Evolutionary conservation across 2,888 invertebrate species (phyloP).

Genomic region (Boloria selene): DNA sequence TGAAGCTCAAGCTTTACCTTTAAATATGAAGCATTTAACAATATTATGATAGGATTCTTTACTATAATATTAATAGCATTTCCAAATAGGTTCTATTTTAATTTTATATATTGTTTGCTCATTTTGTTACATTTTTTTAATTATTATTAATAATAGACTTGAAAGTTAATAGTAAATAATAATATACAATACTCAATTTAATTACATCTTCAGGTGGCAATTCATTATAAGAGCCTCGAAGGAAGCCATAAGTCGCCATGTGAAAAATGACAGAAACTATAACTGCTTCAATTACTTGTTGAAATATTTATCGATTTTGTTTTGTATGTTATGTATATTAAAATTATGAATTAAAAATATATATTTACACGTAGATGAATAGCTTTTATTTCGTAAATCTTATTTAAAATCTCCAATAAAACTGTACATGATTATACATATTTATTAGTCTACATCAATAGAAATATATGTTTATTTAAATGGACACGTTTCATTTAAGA

Average conservation of each 20-base stretch:
- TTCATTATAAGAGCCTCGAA: not conserved
- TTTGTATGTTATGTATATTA: conserved; percentile 6
- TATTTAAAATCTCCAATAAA: conserved; percentile 62
- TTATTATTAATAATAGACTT: too few species aligned
- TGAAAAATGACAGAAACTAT: too few species aligned
- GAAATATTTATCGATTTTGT: not conserved
- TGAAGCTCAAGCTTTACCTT: too few species aligned
- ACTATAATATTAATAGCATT: too few species aligned
- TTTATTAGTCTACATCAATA: conserved; percentile 66
- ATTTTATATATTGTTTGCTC: too few species aligned
- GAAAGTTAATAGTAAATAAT: not conserved
- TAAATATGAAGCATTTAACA: too few species aligned
- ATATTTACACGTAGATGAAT: conserved; percentile 31
- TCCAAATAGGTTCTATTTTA: too few species aligned
- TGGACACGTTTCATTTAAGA: conserved; percentile 71
- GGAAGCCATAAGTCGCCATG: not conserved
- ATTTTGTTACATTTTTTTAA: too few species aligned
- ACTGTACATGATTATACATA: conserved; percentile 76
- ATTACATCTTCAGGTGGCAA: conserved; percentile 2
- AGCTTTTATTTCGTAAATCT: conserved; percentile 33
- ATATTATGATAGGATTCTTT: too few species aligned
- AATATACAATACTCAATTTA: conserved; percentile 1
- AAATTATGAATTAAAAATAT: conserved; percentile 26
- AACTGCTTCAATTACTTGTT: conserved; percentile 2
- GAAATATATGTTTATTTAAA: conserved; percentile 65